Percentiles rank a stretch among this genome's conserved stretches.
Evolutionary conservation across 2,113 vertebrate species (phyloP).

Genomic region (Campylomormyrus numenius): DNA sequence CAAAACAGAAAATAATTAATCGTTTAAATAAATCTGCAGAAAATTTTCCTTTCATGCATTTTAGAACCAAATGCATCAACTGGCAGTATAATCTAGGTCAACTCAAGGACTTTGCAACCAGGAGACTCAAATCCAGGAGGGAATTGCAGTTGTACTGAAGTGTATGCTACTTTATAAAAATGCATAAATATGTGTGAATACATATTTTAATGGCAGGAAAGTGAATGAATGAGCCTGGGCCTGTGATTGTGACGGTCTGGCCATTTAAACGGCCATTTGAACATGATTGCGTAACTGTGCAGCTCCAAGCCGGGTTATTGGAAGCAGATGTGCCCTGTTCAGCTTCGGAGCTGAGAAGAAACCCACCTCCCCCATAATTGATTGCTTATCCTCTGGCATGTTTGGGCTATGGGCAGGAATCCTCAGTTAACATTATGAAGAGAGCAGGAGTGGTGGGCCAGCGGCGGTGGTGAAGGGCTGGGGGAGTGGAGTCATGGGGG

Average conservation of each 20-base stretch:
- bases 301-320: constrained; percentile 59
- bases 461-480: not conserved
- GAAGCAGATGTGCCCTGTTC: constrained; percentile 71
- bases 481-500: not conserved
- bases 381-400: constrained; percentile 62
- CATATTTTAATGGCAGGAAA: not conserved
- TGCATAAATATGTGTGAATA: not conserved
- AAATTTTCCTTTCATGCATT: not conserved
- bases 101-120: not conserved
- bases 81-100: not conserved
- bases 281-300: constrained; percentile 55
- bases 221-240: constrained; percentile 37
- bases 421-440: constrained; percentile 45
- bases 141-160: not conserved
- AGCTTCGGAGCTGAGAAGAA: constrained; percentile 41
- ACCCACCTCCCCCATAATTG: constrained; percentile 50
- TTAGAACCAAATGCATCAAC: not conserved
- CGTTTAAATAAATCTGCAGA: not conserved
- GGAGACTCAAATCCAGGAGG: not conserved
- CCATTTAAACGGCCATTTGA: constrained; percentile 43
- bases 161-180: not conserved
- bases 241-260: constrained; percentile 33
- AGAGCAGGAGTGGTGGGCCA: constrained; percentile 17
- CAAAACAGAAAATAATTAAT: not conserved
- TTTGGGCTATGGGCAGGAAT: constrained; percentile 53